Base-by-base conservation (phyloP, 2,797 vertebrate genomes). In the Sebastes flavidus region DNA sequence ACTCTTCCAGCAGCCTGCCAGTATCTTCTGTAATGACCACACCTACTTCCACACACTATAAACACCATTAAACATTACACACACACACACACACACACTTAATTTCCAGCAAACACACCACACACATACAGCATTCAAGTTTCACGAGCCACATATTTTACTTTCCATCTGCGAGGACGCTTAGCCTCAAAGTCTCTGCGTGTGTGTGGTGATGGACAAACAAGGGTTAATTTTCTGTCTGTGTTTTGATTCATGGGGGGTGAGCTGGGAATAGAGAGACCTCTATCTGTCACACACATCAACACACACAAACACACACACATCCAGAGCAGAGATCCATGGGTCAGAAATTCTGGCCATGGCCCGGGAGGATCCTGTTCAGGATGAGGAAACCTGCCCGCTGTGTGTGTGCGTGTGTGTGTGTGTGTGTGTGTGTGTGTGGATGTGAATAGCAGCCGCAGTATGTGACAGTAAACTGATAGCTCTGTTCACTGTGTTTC, bases 281-380 rank as follows among this genome's bases (percentile, higher is more conserved):
- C 80, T 85, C 67, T 82, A 82, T 89, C 82, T 90, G 72, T 87
- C 86, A 83, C 82, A 88, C 65, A 65, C 38, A 24, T 62, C 66
- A 38, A 54, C 72, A 76, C 25, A 36, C 58, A 59, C 56, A 59
- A 1, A 59, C 55, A 58, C 55, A 58, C 24, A 27, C 11, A 60
- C 38, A 9, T 34, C 36, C 46, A 86, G 38, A 78, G 49, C 58
- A 79, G 67, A 80, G 76, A 82, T 83, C 52, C 75, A 88, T 75
- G 91, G 91, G 91, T 94, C 94, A 93, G 67, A 91, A 83, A 80
- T 74, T 75, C 60, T 84, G 89, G 85, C 75, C 82, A 77, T 5
- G 71, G 82, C 89, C 90, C 81, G 25, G 32, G 84, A 91, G 87
- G 72, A 85, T 85, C 55, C 71, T 81, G 85, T 84, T 87, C 78